Conservation (phyloP, 2,113 vertebrate genomes). For the Speoplatyrhinus poulsoni region DNA sequence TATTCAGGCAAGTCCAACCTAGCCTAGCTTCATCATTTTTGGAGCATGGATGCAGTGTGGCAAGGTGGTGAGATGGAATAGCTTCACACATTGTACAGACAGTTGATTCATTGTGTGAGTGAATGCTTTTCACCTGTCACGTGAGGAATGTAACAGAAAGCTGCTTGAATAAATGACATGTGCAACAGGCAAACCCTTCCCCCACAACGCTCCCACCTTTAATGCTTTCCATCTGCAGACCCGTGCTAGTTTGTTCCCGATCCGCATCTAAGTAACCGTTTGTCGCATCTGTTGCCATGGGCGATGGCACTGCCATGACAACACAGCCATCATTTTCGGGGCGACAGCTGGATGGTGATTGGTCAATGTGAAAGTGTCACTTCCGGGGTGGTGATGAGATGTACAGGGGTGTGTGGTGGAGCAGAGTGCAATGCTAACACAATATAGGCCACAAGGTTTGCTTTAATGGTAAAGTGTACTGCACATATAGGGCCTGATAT, state of each 20-base stretch:
- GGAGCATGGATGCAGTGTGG: background rate
- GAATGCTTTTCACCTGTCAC: too few species aligned
- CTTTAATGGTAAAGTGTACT: too few species aligned
- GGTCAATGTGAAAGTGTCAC: slow-evolving; percentile 61
- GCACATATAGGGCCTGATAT: too few species aligned
- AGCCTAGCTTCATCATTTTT: background rate
- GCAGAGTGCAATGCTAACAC: background rate
- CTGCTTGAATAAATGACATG: background rate
- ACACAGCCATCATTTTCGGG: slow-evolving; percentile 51
- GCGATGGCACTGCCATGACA: slow-evolving; percentile 62
- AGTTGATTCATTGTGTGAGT: too few species aligned
- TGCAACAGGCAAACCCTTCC: slow-evolving; percentile 5
- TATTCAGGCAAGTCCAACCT: background rate
- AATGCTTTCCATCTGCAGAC: slow-evolving; percentile 15
- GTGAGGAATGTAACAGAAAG: too few species aligned
- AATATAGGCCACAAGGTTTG: too few species aligned
- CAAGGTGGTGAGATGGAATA: background rate
- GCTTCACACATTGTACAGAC: too few species aligned
- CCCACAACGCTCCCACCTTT: background rate
- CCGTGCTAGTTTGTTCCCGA: slow-evolving; percentile 43
- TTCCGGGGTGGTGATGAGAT: slow-evolving; percentile 31
- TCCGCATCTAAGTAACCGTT: slow-evolving; percentile 24
- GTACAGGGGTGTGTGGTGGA: slow-evolving; percentile 1
- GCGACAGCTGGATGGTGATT: slow-evolving; percentile 60
- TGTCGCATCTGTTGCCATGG: slow-evolving; percentile 50